Percentiles rank a stretch among this genome's conserved stretches.
Evolutionary conservation across 37 sponge, comb jelly and placozoan genomes (phyloP).

Genomic region (Ephydatia muelleri): DNA sequence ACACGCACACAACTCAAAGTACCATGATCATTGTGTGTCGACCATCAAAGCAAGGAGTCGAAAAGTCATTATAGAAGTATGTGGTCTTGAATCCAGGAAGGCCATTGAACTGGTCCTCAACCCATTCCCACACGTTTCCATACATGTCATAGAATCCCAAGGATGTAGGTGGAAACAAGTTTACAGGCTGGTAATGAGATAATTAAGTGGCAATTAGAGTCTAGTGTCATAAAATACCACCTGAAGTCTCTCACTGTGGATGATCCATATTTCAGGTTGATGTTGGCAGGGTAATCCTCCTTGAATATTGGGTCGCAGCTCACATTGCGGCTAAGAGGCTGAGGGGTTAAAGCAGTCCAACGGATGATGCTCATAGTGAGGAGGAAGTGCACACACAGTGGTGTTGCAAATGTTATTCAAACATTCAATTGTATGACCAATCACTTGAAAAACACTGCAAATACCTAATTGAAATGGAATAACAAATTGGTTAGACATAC

Average conservation of each 20-base stretch:
- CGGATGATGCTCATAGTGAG: no score
- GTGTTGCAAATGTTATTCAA: no score
- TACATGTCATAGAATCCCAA: conserved; percentile 80
- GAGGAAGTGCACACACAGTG: no score
- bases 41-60: conserved; percentile 87
- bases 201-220: background rate
- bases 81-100: conserved; percentile 73
- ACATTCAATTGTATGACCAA: no score
- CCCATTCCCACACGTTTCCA: conserved; percentile 96
- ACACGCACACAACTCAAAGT: background rate
- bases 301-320: conserved; percentile 63
- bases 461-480: no score
- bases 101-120: conserved; percentile 92
- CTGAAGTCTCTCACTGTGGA: conserved; percentile 63
- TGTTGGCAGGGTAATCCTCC: conserved; percentile 45
- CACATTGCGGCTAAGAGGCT: conserved; percentile 35
- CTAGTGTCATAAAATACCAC: background rate
- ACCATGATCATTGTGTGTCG: conserved; percentile 82
- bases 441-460: no score
- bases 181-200: conserved; percentile 62
- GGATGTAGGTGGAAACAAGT: conserved; percentile 71
- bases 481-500: no score
- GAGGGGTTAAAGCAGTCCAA: no score
- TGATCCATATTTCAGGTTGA: conserved; percentile 80
- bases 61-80: conserved; percentile 90